These are phyloP conservation scores for Trichopoda pennipes DNA, from an alignment of 2,888 invertebrate genomes.

Conservation along the genomic window DNA sequence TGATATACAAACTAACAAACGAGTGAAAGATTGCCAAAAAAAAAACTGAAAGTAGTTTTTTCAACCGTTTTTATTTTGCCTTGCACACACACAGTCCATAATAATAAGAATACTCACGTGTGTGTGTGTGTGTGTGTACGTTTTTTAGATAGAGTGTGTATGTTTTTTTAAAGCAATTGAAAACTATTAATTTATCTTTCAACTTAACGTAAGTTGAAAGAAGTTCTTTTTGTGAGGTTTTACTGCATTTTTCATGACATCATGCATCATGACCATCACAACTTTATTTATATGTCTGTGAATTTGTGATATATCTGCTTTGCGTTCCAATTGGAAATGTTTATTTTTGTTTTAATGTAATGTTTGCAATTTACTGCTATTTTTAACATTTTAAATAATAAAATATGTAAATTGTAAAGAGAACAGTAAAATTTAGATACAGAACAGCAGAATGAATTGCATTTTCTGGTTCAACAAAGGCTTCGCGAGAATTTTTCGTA, in stretches of 20 bases:
- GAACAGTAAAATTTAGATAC: too few species aligned
- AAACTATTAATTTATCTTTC: conserved; percentile 69
- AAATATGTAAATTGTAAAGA: too few species aligned
- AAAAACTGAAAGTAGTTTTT: conserved; percentile 52
- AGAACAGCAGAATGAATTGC: too few species aligned
- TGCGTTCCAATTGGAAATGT: conserved; percentile 33
- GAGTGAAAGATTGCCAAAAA: conserved; percentile 57
- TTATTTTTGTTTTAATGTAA: neutral
- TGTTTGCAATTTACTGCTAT: too few species aligned
- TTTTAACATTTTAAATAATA: too few species aligned
- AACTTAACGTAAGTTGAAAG: conserved; percentile 64
- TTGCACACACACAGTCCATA: neutral
- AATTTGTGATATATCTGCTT: conserved; percentile 24
- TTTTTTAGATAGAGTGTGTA: conserved; percentile 7
- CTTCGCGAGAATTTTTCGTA: too few species aligned
- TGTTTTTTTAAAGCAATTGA: conserved; percentile 65
- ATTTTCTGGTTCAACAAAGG: too few species aligned
- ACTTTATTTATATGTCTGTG: conserved; percentile 53
- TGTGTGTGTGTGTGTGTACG: neutral
- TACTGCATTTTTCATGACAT: conserved; percentile 66
- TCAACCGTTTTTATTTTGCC: neutral
- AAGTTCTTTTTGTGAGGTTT: neutral
- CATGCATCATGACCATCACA: conserved; percentile 66
- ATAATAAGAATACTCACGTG: neutral
- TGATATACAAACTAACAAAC: conserved; percentile 47